A percentile compares a stretch with the other conserved stretches of the same genome.
Conservation (phyloP, 2,113 vertebrate genomes). For the Philantomba maxwellii region DNA sequence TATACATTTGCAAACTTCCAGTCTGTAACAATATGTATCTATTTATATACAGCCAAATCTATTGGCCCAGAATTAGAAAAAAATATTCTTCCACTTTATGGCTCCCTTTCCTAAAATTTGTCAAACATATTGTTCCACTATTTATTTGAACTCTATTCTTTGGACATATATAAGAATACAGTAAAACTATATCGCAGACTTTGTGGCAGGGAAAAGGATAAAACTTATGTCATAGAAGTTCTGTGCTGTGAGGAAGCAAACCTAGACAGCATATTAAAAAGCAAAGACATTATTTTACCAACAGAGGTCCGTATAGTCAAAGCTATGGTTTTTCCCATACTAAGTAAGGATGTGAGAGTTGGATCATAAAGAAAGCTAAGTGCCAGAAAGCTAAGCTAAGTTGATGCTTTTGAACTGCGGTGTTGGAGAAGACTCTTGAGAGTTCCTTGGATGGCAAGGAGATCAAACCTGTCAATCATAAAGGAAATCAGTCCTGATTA, state of each 20-base stretch:
- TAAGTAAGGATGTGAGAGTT: not conserved
- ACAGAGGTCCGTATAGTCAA: not conserved
- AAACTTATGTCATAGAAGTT: not conserved
- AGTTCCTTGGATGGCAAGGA: not conserved
- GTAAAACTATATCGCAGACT: not conserved
- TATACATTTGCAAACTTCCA: not conserved
- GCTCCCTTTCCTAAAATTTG: not conserved
- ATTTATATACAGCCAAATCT: conserved; percentile 31
- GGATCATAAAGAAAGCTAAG: not conserved
- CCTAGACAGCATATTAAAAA: not conserved
- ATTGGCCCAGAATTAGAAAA: conserved; percentile 1
- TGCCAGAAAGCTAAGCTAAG: not conserved
- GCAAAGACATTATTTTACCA: not conserved
- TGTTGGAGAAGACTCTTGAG: not conserved
- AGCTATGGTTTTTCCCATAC: not conserved
- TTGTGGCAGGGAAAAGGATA: not conserved
- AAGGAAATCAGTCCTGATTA: not conserved
- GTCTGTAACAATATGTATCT: not conserved
- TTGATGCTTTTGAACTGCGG: not conserved
- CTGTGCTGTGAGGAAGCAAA: not conserved
- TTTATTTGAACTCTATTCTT: conserved; percentile 37
- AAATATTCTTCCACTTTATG: conserved; percentile 12
- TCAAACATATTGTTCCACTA: conserved; percentile 19
- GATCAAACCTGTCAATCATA: not conserved
- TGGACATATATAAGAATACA: not conserved